Evolutionary conservation across 2,113 vertebrate species (phyloP).

Genomic region (Anolis carolinensis): DNA sequence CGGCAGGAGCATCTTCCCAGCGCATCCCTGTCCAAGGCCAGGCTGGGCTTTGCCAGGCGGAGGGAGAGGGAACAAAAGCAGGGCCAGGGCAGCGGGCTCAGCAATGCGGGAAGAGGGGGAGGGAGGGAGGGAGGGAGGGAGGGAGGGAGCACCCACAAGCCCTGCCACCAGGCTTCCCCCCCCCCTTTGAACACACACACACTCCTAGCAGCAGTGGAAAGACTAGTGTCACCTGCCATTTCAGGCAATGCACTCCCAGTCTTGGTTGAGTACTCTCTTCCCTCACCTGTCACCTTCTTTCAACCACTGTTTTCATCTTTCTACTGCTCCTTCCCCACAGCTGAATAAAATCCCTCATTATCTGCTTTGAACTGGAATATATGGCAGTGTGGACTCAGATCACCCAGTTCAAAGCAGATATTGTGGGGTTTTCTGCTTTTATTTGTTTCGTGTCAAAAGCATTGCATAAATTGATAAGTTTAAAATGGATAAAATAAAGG

Average conservation of each 20-base stretch:
- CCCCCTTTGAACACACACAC: not conserved
- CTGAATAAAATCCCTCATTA: too few species aligned
- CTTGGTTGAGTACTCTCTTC: not conserved
- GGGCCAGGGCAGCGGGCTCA: constrained; percentile 11
- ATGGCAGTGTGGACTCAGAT: too few species aligned
- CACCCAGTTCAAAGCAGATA: too few species aligned
- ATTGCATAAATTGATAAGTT: too few species aligned
- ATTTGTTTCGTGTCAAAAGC: too few species aligned
- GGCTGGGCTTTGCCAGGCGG: constrained; percentile 32
- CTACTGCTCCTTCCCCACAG: too few species aligned
- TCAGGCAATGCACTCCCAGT: not conserved
- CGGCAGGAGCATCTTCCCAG: constrained; percentile 41
- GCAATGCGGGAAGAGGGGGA: not conserved
- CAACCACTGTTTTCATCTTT: not conserved
- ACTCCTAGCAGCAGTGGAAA: not conserved
- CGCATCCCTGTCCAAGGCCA: constrained; percentile 34
- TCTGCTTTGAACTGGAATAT: too few species aligned
- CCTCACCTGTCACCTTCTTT: not conserved
- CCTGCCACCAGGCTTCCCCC: not conserved
- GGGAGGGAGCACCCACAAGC: not conserved
- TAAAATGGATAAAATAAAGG: too few species aligned
- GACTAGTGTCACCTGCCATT: not conserved
- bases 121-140: not conserved
- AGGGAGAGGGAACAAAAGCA: constrained; percentile 50
- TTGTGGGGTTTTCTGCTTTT: too few species aligned